Conservation (phyloP, 2,888 invertebrate genomes). For the Piscicola geometra region DNA sequence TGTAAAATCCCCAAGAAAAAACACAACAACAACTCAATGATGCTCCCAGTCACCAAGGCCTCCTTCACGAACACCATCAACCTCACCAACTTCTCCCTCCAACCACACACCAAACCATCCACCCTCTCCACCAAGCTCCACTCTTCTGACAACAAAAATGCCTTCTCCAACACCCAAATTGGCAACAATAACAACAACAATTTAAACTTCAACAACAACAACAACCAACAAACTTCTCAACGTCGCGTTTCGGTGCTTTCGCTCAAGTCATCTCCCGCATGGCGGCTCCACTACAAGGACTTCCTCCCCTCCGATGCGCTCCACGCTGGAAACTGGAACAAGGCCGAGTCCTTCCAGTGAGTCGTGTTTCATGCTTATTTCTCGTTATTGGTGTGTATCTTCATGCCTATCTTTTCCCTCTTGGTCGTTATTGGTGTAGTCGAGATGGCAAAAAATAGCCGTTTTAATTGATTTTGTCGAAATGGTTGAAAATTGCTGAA, state of each 20-base stretch:
- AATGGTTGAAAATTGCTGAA: too few relatives aligned
- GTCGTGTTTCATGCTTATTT: background rate
- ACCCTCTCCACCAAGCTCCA: background rate
- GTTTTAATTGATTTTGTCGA: too few relatives aligned
- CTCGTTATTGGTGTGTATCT: background rate
- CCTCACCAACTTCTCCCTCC: background rate
- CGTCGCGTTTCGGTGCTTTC: background rate
- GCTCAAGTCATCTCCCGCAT: background rate
- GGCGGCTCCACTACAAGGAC: slow-evolving; percentile 24
- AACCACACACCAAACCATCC: too few relatives aligned
- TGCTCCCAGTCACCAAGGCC: background rate
- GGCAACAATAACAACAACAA: background rate
- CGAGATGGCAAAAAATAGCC: too few relatives aligned
- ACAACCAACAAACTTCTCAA: background rate
- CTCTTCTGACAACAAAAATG: background rate
- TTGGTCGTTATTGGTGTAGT: background rate
- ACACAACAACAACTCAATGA: background rate
- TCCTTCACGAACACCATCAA: background rate
- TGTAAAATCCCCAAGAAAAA: background rate
- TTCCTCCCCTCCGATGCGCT: slow-evolving; percentile 5
- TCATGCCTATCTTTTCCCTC: background rate
- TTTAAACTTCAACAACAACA: background rate
- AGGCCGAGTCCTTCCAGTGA: slow-evolving; percentile 23
- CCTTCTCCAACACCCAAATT: background rate
- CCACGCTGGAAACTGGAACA: background rate